These are phyloP conservation scores for Agelas oroides DNA, from an alignment of 37 sponge, comb jelly and placozoan genomes.

Conservation along the genomic window DNA sequence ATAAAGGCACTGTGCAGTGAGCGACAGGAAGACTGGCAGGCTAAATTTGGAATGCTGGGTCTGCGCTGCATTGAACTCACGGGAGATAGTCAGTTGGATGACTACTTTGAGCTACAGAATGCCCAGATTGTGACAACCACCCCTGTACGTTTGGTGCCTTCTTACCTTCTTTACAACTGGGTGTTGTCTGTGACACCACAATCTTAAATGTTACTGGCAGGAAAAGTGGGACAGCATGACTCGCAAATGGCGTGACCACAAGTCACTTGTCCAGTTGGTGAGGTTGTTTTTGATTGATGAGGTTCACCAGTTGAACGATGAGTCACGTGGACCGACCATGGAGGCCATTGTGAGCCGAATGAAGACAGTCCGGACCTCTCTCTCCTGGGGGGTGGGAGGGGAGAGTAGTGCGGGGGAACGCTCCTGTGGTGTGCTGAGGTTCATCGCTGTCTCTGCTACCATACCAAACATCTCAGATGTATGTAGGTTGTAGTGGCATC, in stretches of 20 bases:
- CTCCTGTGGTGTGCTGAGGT: constrained; percentile 57
- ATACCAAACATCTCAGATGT: constrained; percentile 96
- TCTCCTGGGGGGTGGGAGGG: constrained; percentile 2
- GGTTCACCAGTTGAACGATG: constrained; percentile 97
- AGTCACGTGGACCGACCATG: constrained; percentile 91
- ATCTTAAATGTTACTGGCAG: constrained; percentile 41
- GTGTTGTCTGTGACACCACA: neutral
- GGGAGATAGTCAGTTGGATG: constrained; percentile 95
- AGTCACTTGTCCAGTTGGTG: constrained; percentile 86
- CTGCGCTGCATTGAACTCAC: constrained; percentile 93
- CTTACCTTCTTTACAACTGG: neutral
- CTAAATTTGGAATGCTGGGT: constrained; percentile 86
- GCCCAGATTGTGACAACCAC: constrained; percentile 96
- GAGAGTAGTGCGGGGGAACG: constrained; percentile 10
- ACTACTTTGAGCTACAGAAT: constrained; percentile 90
- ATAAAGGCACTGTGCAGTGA: constrained; percentile 97
- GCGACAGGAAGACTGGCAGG: constrained; percentile 87
- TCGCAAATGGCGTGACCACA: constrained; percentile 95
- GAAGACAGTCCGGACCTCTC: constrained; percentile 93
- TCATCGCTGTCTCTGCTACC: constrained; percentile 98
- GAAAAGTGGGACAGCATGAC: constrained; percentile 99
- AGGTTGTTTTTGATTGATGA: constrained; percentile 96
- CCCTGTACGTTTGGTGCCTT: constrained; percentile 83
- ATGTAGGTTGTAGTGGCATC: neutral
- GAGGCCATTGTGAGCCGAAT: constrained; percentile 99